A percentile compares a stretch with the other conserved stretches of the same genome.
These are phyloP conservation scores for Heliconius himera DNA, from an alignment of 1,140 invertebrate genomes.

Conservation along the genomic window DNA sequence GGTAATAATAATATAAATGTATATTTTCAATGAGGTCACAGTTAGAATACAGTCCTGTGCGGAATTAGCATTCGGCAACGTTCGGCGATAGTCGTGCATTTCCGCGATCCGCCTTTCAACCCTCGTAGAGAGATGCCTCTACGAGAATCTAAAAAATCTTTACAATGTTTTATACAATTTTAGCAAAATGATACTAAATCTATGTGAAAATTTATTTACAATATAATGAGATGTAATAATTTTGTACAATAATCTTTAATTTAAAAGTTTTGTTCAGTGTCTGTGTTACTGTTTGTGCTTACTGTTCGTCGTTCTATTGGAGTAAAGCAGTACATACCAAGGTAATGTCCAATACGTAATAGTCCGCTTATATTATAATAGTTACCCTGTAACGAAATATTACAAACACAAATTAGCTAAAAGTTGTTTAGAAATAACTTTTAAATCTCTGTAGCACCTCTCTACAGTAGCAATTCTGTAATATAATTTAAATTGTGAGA, in stretches of 20 bases:
- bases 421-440: not conserved
- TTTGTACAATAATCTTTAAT: conserved; percentile 32
- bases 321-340: conserved; percentile 31
- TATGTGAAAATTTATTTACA: conserved; percentile 51
- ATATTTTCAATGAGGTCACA: conserved; percentile 44
- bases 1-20: not conserved
- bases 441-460: not conserved
- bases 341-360: conserved; percentile 21
- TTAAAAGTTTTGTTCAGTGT: conserved; percentile 45
- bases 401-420: not conserved
- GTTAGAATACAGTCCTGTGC: conserved; percentile 55
- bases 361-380: not conserved
- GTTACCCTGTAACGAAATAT: not conserved
- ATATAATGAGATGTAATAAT: conserved; percentile 33
- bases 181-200: conserved; percentile 47
- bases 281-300: conserved; percentile 62
- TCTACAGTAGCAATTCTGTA: not conserved
- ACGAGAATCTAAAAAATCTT: conserved; percentile 70
- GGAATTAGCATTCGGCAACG: conserved; percentile 67
- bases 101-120: conserved; percentile 71
- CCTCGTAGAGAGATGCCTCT: conserved; percentile 72
- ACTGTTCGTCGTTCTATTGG: conserved; percentile 23
- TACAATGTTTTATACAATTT: conserved; percentile 59
- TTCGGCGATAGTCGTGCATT: conserved; percentile 67
- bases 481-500: not conserved